These are phyloP conservation scores for Jaculus jaculus DNA, from an alignment of 2,113 vertebrate genomes.

Conservation along the genomic window DNA sequence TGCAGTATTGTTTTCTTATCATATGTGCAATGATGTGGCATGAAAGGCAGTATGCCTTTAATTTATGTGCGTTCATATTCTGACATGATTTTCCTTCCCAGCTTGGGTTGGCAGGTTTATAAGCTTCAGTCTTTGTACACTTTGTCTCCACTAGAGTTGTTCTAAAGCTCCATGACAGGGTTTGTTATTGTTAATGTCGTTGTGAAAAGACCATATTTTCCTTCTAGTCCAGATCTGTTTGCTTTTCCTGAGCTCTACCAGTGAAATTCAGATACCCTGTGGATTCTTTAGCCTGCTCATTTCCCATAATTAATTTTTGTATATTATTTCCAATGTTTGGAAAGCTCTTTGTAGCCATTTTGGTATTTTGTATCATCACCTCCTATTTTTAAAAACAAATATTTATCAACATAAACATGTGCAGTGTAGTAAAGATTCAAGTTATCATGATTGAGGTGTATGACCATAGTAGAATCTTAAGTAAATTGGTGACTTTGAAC, in stretches of 20 bases:
- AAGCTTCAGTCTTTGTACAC: conserved; percentile 17
- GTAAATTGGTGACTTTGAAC: conserved; percentile 61
- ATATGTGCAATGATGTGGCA: conserved; percentile 64
- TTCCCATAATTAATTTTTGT: conserved; percentile 50
- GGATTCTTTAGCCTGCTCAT: not conserved
- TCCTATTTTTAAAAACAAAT: conserved; percentile 33
- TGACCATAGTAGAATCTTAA: conserved; percentile 66
- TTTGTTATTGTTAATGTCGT: conserved; percentile 27
- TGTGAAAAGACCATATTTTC: conserved; percentile 52
- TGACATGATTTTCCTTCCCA: conserved; percentile 23
- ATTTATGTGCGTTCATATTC: conserved; percentile 28
- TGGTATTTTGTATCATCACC: conserved; percentile 53
- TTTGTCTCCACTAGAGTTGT: conserved; percentile 52
- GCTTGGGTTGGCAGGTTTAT: conserved; percentile 4
- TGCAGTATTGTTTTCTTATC: conserved; percentile 60
- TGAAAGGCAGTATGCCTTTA: conserved; percentile 44
- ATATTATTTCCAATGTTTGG: conserved; percentile 73
- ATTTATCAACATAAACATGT: conserved; percentile 67
- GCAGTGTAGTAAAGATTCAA: not conserved
- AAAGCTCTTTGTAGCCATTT: conserved; percentile 65
- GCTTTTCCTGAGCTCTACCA: conserved; percentile 44
- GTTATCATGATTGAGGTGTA: conserved; percentile 23
- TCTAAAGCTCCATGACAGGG: conserved; percentile 11
- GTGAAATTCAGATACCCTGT: conserved; percentile 28
- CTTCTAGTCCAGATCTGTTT: conserved; percentile 12